Percentiles rank a stretch among this genome's conserved stretches.
These are phyloP conservation scores for Tauraco hartlaubi DNA, from an alignment of 2,797 vertebrate species.

Conservation along the genomic window DNA sequence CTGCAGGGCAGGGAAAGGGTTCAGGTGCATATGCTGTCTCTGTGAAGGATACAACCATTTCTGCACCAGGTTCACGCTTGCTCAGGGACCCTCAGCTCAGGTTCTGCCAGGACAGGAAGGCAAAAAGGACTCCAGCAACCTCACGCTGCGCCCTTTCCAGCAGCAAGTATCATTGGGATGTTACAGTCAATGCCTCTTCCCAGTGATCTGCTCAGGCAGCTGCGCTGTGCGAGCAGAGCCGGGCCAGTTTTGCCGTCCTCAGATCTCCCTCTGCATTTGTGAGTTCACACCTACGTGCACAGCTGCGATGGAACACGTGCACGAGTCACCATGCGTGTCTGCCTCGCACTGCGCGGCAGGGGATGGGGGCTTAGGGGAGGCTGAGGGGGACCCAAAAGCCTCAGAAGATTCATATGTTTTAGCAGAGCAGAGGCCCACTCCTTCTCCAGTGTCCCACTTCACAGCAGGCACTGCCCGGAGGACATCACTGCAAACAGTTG, in stretches of 20 bases:
- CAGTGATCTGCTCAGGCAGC: neutral
- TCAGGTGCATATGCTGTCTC: accelerated
- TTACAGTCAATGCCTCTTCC: neutral
- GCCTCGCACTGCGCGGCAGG: neutral
- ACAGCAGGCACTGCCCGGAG: neutral
- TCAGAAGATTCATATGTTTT: neutral
- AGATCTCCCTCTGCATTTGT: neutral
- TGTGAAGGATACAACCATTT: neutral
- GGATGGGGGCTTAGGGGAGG: neutral
- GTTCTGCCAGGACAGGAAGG: neutral
- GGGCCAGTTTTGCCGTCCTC: neutral
- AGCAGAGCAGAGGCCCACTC: neutral
- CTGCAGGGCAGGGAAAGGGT: neutral
- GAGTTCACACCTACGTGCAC: neutral
- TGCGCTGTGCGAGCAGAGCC: neutral
- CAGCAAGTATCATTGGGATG: neutral
- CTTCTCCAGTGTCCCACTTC: neutral
- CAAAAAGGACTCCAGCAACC: neutral
- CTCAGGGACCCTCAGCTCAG: neutral
- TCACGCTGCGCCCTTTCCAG: neutral
- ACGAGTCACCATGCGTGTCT: neutral
- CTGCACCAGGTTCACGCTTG: neutral
- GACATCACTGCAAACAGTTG: neutral
- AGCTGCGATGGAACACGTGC: accelerated
- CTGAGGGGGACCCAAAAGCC: neutral